These are phyloP conservation scores for Piprites chloris DNA, from an alignment of 2,113 vertebrate species.

Conservation along the genomic window DNA sequence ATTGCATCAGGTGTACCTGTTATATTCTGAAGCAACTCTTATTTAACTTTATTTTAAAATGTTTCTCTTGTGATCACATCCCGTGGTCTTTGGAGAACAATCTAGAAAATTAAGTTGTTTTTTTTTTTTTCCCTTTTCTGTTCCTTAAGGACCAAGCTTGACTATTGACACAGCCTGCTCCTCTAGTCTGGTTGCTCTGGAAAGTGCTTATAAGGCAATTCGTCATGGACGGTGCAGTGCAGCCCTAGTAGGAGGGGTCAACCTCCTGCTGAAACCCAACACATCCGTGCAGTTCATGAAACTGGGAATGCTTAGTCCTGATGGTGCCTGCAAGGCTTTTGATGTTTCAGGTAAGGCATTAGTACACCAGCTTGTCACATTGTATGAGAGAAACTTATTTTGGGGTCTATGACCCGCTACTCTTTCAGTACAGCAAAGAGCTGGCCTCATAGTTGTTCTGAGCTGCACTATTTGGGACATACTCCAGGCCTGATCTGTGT, in stretches of 20 bases:
- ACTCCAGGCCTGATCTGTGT: not conserved
- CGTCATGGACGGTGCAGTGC: slow-evolving; percentile 78
- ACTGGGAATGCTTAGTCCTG: slow-evolving; percentile 90
- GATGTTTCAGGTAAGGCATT: slow-evolving; percentile 81
- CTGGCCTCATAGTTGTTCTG: not conserved
- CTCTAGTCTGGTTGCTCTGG: slow-evolving; percentile 88
- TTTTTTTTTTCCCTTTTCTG: not conserved
- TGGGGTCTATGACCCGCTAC: not conserved
- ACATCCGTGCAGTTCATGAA: slow-evolving; percentile 97
- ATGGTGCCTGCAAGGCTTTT: slow-evolving; percentile 89
- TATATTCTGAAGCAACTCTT: not conserved
- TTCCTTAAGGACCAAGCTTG: slow-evolving; percentile 86
- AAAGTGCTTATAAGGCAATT: slow-evolving; percentile 88
- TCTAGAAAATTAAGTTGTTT: not conserved
- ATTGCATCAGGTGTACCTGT: not conserved
- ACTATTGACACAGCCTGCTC: slow-evolving; percentile 95
- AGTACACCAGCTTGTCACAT: not conserved
- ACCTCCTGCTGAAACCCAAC: slow-evolving; percentile 89
- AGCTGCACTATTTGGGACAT: not conserved
- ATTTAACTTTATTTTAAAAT: not conserved
- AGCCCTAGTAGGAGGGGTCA: slow-evolving; percentile 90
- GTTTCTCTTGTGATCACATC: not conserved
- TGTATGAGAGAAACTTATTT: not conserved
- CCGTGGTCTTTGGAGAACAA: not conserved
- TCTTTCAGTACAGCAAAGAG: not conserved